phyloP scores from a whole-genome alignment of 2,797 vertebrate species.

The Anniella stebbinsi region DNA sequence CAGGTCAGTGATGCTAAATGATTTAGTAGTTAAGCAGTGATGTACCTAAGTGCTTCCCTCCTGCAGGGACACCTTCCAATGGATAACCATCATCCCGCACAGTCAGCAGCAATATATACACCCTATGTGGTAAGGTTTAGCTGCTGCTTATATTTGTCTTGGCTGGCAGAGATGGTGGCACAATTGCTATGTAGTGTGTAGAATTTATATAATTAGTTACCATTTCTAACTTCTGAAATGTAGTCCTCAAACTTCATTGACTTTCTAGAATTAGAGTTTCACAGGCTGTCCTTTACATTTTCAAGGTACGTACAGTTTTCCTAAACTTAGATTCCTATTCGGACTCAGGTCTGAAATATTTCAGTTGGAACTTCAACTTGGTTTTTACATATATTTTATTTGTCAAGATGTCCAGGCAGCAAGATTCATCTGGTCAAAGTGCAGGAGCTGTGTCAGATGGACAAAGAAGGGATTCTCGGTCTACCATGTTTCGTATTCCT shows the following conservation, averaged over 20 bases:
- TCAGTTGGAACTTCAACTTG: background rate
- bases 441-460: conserved; percentile 66
- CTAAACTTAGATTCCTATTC: background rate
- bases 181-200: conserved; percentile 60
- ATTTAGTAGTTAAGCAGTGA: conserved; percentile 58
- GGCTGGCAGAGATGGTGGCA: conserved; percentile 47
- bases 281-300: background rate
- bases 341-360: conserved; percentile 1
- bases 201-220: conserved; percentile 38
- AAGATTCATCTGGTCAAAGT: conserved; percentile 73
- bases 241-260: conserved; percentile 1
- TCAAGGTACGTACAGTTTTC: conserved; percentile 9
- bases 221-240: conserved; percentile 46
- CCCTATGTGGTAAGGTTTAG: conserved; percentile 69
- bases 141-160: conserved; percentile 58
- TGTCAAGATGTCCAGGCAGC: conserved; percentile 79
- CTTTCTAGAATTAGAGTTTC: background rate
- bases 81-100: conserved; percentile 66
- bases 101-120: conserved; percentile 57
- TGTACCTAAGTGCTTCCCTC: conserved; percentile 61
- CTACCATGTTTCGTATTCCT: conserved; percentile 95
- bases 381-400: conserved; percentile 40
- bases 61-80: conserved; percentile 60
- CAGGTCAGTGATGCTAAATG: conserved; percentile 15
- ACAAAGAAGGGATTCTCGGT: conserved; percentile 84